Evolutionary conservation across 1,140 invertebrate genomes (phyloP), one percentile per base, ranked within the genome.

Genomic region (Cydia pomonella): DNA sequence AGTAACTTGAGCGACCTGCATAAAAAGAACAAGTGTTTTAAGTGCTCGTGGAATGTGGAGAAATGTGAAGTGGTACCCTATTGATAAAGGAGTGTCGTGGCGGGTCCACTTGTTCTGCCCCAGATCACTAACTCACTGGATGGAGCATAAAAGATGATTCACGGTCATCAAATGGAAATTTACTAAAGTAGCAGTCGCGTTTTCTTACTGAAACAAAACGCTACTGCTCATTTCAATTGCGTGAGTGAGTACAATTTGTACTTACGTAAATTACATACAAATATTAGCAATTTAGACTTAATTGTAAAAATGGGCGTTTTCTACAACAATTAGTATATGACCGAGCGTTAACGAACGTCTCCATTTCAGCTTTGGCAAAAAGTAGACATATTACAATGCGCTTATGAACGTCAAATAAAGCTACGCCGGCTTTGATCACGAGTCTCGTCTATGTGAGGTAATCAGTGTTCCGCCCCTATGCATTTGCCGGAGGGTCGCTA

Each of bases 41-140:
- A 69, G 25, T 33, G 64, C 7, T 18, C 29, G 64, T 69, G 29
- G 64, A 41, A 69, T 69, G 64, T 38, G 27, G 64, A 69, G n/a
- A 69, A 69, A 69, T 33, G 64, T 33, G 64, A 33, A 69, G 64
- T 69, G 64, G 64, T 69, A 69, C 27, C 63, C 27, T 29, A 33
- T 33, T 69, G 64, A 69, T 69, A 69, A 69, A 33, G 25, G 27
- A 33, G 64, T 29, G 64, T 69, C 76, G 80, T 75, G 78, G 71
- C 64, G 79, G 75, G 80, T 79, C 81, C 82, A 90, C 87, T 87
- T 87, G 87, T 92, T 87, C 82, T 83, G 90, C 89, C 89, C 89
- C 50, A 18, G 53, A 59, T 59, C 53, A 59, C 21, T n/a, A 7
- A 2, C 50, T 23, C 53, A 12, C 53, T 59, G 3, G 53, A 23